These are phyloP conservation scores for Phasia obesa DNA, from an alignment of 2,888 invertebrate genomes.

Conservation along the genomic window DNA sequence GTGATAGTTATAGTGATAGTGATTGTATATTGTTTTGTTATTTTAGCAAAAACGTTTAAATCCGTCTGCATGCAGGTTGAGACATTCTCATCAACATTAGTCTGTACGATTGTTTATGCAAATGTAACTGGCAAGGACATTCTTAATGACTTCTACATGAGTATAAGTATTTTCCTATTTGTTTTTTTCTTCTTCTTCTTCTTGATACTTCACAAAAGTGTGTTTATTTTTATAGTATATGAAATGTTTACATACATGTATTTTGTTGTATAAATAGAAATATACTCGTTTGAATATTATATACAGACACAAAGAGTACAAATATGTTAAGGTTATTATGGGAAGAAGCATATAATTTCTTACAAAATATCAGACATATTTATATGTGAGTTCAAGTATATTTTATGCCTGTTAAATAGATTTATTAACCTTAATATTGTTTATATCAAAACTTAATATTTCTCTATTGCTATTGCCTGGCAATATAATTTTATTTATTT, in stretches of 20 bases:
- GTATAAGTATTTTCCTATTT: slow-evolving; percentile 9
- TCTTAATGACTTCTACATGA: slow-evolving; percentile 58
- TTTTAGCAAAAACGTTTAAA: slow-evolving; percentile 19
- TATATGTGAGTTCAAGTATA: slow-evolving; percentile 9
- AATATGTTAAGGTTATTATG: not conserved
- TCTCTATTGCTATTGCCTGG: slow-evolving; percentile 29
- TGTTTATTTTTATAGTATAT: slow-evolving; percentile 23
- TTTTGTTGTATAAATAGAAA: not conserved
- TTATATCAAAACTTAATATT: slow-evolving; percentile 39
- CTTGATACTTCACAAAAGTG: slow-evolving; percentile 5
- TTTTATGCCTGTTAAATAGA: slow-evolving; percentile 52
- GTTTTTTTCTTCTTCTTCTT: not conserved
- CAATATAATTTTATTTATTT: slow-evolving; percentile 1
- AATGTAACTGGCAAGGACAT: slow-evolving; percentile 63
- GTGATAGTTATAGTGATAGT: not conserved
- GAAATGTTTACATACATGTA: not conserved
- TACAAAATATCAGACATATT: not conserved
- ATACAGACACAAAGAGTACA: not conserved
- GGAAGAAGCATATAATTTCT: too few species aligned
- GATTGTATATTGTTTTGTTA: slow-evolving; percentile 18
- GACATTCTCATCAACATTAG: not conserved
- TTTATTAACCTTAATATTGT: slow-evolving; percentile 61
- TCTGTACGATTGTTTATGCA: slow-evolving; percentile 34
- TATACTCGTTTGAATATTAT: not conserved
- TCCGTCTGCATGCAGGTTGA: slow-evolving; percentile 28